phyloP scores from a whole-genome alignment of 2,113 vertebrate species.

The Myrmecobius fasciatus region DNA sequence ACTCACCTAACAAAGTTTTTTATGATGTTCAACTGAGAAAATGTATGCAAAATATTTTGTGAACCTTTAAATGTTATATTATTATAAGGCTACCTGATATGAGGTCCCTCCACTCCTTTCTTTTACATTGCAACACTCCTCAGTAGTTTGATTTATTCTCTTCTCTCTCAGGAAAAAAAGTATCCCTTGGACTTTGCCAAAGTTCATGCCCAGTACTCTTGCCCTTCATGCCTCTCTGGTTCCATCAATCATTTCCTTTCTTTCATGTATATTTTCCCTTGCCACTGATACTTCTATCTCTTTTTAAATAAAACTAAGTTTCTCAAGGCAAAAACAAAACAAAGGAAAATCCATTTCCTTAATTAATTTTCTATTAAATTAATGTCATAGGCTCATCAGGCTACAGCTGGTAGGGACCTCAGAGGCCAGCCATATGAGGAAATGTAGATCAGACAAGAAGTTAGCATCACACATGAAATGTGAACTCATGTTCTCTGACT shows the following conservation, averaged over 20 bases:
- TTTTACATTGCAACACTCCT: not conserved
- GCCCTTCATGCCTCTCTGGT: not conserved
- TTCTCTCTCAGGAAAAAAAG: not conserved
- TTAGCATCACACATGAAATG: not conserved
- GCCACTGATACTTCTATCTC: not conserved
- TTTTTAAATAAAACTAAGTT: not conserved
- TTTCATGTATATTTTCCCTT: not conserved
- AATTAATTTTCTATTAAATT: not conserved
- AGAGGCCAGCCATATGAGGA: not conserved
- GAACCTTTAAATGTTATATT: not conserved
- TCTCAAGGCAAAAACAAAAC: not conserved
- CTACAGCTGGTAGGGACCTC: not conserved
- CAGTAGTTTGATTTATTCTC: not conserved
- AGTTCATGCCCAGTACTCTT: not conserved
- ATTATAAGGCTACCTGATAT: not conserved
- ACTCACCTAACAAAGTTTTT: not conserved
- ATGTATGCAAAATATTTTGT: not conserved
- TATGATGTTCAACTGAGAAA: not conserved
- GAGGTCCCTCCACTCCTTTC: not conserved
- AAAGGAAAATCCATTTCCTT: not conserved
- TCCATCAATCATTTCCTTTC: not conserved
- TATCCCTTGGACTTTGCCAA: not conserved
- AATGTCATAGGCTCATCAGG: not conserved
- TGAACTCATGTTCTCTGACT: too few relatives aligned
- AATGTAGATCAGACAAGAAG: not conserved